Evolutionary conservation across 2,797 vertebrate species (phyloP).

Genomic region (Nannoperca obscura): DNA sequence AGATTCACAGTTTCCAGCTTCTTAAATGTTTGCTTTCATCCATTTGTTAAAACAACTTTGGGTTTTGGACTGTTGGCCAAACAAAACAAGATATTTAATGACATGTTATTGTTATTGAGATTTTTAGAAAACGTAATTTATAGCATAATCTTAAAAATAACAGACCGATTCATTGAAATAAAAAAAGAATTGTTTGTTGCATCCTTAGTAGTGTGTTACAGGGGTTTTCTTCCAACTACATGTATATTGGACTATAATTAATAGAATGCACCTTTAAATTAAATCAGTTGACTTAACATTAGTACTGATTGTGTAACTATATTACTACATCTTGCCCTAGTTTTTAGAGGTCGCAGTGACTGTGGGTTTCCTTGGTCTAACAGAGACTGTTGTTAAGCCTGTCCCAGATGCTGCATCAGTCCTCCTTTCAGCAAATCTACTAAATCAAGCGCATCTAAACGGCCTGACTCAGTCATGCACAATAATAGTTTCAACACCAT

Average conservation of each 20-base stretch:
- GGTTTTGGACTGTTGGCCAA: background rate
- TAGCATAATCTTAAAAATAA: background rate
- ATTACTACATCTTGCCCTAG: background rate
- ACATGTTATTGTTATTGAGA: background rate
- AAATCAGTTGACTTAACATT: background rate
- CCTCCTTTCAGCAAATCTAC: conserved; percentile 4
- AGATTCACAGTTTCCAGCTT: background rate
- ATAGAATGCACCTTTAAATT: background rate
- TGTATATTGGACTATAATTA: background rate
- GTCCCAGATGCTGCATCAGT: background rate
- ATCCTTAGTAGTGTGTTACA: background rate
- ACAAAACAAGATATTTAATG: background rate
- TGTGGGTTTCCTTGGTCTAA: conserved; percentile 8
- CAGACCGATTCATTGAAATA: background rate
- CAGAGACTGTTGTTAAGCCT: conserved; percentile 23
- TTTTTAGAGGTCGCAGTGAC: background rate
- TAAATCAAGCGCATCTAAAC: background rate
- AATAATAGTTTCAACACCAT: background rate
- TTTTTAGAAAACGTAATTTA: background rate
- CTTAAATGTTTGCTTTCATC: background rate
- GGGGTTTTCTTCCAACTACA: background rate
- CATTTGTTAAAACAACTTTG: background rate
- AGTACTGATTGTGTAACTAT: background rate
- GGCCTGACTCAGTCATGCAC: conserved; percentile 20
- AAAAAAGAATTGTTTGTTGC: background rate